These are phyloP conservation scores for Furcifer pardalis DNA, from an alignment of 2,797 vertebrate species.

Conservation along the genomic window DNA sequence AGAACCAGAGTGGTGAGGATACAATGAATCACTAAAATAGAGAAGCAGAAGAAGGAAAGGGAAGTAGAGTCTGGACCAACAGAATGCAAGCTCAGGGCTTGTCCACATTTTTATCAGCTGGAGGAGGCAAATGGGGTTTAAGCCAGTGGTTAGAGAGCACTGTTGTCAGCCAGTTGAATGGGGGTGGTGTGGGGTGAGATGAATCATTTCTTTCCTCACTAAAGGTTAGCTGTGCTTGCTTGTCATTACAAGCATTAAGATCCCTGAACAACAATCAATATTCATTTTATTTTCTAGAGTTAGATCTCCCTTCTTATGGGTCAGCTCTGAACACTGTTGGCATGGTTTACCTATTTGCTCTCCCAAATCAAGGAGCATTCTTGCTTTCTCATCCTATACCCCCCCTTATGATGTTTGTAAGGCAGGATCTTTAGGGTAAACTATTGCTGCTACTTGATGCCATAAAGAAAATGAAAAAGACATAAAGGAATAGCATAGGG, in stretches of 20 bases:
- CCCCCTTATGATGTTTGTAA: neutral
- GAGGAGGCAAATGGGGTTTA: neutral
- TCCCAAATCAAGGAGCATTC: neutral
- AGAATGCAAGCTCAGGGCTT: neutral
- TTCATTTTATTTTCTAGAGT: neutral
- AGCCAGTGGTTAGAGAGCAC: neutral
- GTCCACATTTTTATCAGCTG: neutral
- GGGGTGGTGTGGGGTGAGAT: too few relatives aligned
- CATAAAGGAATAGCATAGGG: too few relatives aligned
- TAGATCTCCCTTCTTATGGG: neutral
- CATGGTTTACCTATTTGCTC: neutral
- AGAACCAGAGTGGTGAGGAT: neutral
- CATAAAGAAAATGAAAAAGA: too few relatives aligned
- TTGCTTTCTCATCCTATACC: neutral
- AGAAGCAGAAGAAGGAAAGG: neutral
- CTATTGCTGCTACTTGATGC: too few relatives aligned
- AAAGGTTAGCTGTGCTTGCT: neutral
- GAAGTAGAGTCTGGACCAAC: neutral
- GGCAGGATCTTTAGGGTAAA: neutral
- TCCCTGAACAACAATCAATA: neutral
- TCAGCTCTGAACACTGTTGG: neutral
- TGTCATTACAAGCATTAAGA: neutral
- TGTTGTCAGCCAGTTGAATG: neutral
- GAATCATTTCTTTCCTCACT: neutral
- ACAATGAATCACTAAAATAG: neutral